Percentiles rank a stretch among this genome's conserved stretches.
phyloP scores from a whole-genome alignment of 2,888 invertebrate genomes.

The Diarsia rubi region DNA sequence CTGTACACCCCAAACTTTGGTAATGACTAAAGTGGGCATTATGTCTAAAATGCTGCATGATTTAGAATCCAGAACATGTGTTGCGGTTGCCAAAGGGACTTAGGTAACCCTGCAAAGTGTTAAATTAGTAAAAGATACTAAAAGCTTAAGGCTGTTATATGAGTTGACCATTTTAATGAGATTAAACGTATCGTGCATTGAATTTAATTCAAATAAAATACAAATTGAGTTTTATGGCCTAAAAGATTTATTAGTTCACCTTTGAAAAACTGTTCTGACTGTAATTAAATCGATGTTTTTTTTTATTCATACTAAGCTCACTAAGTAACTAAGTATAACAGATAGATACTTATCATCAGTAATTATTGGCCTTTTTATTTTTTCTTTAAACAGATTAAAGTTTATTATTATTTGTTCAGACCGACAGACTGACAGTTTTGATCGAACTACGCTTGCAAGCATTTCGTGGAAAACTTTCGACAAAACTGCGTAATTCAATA shows the following conservation, averaged over 20 bases:
- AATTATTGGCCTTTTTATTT: neutral
- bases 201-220: slow-evolving; percentile 1
- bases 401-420: neutral
- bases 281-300: neutral
- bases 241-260: neutral
- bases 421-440: neutral
- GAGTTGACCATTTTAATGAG: slow-evolving; percentile 14
- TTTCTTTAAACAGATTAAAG: neutral
- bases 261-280: neutral
- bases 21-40: slow-evolving; percentile 56
- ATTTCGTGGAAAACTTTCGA: slow-evolving; percentile 12
- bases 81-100: slow-evolving; percentile 47
- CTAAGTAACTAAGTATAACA: neutral
- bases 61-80: slow-evolving; percentile 51
- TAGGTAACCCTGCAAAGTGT: slow-evolving; percentile 23
- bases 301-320: neutral
- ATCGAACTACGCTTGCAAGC: neutral
- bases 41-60: slow-evolving; percentile 45
- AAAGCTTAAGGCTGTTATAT: slow-evolving; percentile 32
- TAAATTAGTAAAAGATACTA: slow-evolving; percentile 6
- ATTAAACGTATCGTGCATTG: slow-evolving; percentile 6
- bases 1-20: slow-evolving; percentile 49
- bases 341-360: neutral
- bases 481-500: slow-evolving; percentile 9
- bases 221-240: neutral